These are phyloP conservation scores for Drosophila monieri DNA, from an alignment of 2,888 invertebrate species.

Conservation along the genomic window DNA sequence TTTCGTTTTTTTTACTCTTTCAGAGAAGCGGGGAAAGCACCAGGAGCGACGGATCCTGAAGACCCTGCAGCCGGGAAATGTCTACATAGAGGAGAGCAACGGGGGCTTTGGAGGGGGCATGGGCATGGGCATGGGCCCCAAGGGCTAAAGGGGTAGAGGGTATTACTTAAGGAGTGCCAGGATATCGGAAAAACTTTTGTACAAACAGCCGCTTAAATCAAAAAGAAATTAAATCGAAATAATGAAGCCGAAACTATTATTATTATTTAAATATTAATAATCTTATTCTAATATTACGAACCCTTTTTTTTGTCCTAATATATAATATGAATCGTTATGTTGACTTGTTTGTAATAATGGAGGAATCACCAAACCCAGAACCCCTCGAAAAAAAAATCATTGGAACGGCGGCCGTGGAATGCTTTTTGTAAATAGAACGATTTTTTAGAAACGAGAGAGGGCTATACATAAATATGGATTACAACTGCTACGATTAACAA, in stretches of 20 bases:
- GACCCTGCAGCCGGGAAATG: slow-evolving; percentile 82
- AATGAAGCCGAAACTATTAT: slow-evolving; percentile 32
- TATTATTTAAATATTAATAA: slow-evolving; percentile 36
- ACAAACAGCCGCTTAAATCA: slow-evolving; percentile 35
- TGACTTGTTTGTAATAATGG: slow-evolving; percentile 82
- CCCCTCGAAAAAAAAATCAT: not conserved
- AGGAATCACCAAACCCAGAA: not conserved
- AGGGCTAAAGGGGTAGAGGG: slow-evolving; percentile 68
- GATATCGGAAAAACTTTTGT: slow-evolving; percentile 19
- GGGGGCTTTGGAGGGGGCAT: slow-evolving; percentile 20
- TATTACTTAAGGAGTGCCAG: slow-evolving; percentile 54
- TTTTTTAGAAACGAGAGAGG: too few species aligned
- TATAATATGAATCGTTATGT: slow-evolving; percentile 78
- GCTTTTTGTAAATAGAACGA: slow-evolving; percentile 57
- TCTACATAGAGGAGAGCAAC: slow-evolving; percentile 83
- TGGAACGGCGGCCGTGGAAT: not conserved
- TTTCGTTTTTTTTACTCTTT: slow-evolving; percentile 3
- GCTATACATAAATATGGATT: slow-evolving; percentile 19
- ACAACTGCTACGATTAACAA: slow-evolving; percentile 54
- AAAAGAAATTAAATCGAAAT: not conserved
- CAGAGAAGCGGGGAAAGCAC: slow-evolving; percentile 78
- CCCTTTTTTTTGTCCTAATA: slow-evolving; percentile 54
- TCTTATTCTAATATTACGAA: slow-evolving; percentile 36
- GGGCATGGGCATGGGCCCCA: slow-evolving; percentile 51
- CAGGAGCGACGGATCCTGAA: slow-evolving; percentile 81